These are phyloP conservation scores for Glossophaga mutica DNA, from an alignment of 2,797 vertebrate species.

Conservation along the genomic window DNA sequence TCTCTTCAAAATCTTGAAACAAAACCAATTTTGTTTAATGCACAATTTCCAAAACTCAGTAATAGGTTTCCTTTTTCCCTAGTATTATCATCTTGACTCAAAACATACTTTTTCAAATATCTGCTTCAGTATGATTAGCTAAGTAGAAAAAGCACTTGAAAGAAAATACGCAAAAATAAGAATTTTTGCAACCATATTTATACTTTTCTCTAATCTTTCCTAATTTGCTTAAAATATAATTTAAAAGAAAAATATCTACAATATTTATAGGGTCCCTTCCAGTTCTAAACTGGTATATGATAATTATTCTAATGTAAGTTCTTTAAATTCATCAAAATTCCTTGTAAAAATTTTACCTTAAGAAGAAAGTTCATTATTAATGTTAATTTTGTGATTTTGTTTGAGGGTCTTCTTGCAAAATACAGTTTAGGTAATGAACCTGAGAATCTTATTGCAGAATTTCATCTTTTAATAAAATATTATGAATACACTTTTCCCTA, in stretches of 20 bases:
- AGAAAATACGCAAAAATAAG: conserved; percentile 4
- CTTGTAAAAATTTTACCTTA: conserved; percentile 33
- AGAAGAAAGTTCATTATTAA: not conserved
- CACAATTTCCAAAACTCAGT: not conserved
- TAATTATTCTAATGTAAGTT: not conserved
- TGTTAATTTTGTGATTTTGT: not conserved
- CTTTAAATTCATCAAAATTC: conserved; percentile 37
- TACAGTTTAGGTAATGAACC: not conserved
- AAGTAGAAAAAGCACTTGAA: conserved; percentile 2
- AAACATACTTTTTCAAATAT: not conserved
- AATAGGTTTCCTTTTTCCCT: not conserved
- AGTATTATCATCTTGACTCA: not conserved
- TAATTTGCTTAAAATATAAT: conserved; percentile 23
- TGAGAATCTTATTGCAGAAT: conserved; percentile 34
- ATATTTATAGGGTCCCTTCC: not conserved
- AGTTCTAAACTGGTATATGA: not conserved
- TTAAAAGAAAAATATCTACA: not conserved
- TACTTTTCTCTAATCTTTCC: not conserved
- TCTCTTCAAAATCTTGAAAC: not conserved
- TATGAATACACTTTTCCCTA: conserved; percentile 18
- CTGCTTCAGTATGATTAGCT: not conserved
- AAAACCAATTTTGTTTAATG: conserved; percentile 11
- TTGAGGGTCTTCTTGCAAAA: not conserved
- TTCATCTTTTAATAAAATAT: conserved; percentile 28
- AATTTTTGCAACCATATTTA: not conserved